Base-by-base conservation (phyloP, 2,113 vertebrate genomes). In the Phylloscopus trochilus region DNA sequence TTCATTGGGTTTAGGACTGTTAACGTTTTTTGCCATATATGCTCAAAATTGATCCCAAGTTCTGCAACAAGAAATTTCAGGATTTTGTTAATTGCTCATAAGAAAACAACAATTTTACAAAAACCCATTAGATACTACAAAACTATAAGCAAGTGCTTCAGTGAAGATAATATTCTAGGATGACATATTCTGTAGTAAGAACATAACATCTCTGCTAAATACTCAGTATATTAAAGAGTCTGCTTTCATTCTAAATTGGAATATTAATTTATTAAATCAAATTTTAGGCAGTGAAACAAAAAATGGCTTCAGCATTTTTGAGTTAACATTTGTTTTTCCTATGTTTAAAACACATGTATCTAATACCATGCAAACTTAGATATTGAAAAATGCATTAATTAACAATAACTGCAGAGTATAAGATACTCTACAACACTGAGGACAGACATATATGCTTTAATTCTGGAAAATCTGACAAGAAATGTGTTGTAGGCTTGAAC, bases 11-110 rank as follows among this genome's bases (percentile, higher is more conserved):
- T 99, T 88, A 99, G 95, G 92, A 99, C 99, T 0, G 98, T 99
- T 95, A 99, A 95, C 1, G 99, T 99, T 98, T 99, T 99, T 94
- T 99, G 99, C 98, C 98, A 98, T 96, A 99, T 99, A 81, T 99
- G 98, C 86, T 99, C 97, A 96, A 99, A 99, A 97, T 98, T 99
- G 92, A 99, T 99, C 81, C 99, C 99, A 84, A 99, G 97, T 93
- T 99, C 99, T 99, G 97, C 62, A 97, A 94, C 4, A 68, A 84
- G 63, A 95, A 80, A 73, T 63, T 70, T 51, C 79, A 80, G 37
- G n/a, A 59, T 41, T 73, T 46, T 56, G 33, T 92, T 90, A 84
- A 68, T 39, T 52, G 27, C 52, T 91, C n/a, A 63, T 30, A 70
- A 64, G 64, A 63, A 93, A 89, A 52, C 20, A 62, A n/a, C 9